These are phyloP conservation scores for Gadus chalcogrammus DNA, from an alignment of 2,113 vertebrate species.

Conservation along the genomic window DNA sequence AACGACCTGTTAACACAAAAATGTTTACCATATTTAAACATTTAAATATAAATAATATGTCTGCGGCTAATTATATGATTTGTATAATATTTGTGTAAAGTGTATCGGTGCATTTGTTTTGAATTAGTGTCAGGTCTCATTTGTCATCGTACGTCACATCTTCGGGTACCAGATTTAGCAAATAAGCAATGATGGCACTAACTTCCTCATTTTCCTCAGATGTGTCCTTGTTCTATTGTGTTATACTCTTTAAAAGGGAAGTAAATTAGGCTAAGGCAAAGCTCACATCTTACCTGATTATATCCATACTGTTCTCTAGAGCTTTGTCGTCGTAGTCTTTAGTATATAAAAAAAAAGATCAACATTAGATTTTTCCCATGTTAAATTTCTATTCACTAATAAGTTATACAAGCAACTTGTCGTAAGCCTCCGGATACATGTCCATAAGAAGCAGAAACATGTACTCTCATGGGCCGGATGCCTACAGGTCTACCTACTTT, in stretches of 20 bases:
- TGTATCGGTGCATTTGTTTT: no score
- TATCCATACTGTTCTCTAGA: constrained; percentile 70
- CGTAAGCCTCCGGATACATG: no score
- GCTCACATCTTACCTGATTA: constrained; percentile 62
- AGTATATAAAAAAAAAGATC: constrained; percentile 15
- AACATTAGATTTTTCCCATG: background rate
- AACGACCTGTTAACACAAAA: constrained; percentile 62
- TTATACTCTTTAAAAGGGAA: no score
- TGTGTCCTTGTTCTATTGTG: no score
- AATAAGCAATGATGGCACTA: no score
- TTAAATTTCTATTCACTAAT: background rate
- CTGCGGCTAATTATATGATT: background rate
- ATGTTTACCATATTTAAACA: background rate
- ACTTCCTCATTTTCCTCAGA: background rate
- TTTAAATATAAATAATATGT: background rate
- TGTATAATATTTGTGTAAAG: background rate
- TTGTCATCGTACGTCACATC: no score
- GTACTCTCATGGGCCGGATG: no score
- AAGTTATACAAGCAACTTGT: background rate
- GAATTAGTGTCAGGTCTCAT: no score
- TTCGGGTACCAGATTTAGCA: no score
- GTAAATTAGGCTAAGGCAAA: no score
- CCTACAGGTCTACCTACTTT: no score
- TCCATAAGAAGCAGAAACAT: no score
- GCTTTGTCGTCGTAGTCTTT: constrained; percentile 67